These are phyloP conservation scores for Rallus crepitans DNA, from an alignment of 2,797 vertebrate genomes.

Conservation along the genomic window DNA sequence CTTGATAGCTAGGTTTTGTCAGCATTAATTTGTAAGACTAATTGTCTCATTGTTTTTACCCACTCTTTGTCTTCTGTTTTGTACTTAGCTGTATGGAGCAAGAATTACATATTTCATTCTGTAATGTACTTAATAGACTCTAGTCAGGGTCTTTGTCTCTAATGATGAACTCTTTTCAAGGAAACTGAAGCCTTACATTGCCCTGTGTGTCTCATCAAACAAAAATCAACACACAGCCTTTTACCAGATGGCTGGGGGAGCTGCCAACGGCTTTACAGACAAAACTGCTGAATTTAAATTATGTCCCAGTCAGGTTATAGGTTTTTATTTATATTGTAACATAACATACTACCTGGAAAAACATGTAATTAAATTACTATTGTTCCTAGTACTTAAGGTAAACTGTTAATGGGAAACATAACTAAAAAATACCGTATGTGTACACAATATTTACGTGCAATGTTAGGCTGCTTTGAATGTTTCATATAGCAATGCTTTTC, in stretches of 20 bases:
- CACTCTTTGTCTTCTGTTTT: background rate
- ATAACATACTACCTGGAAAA: background rate
- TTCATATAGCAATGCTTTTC: background rate
- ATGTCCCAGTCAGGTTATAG: background rate
- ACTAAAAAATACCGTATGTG: background rate
- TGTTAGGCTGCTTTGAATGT: background rate
- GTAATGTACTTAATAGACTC: background rate
- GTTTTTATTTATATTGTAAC: background rate
- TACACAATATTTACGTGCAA: background rate
- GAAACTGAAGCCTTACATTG: background rate
- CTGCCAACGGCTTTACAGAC: background rate
- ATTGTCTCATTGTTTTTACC: background rate
- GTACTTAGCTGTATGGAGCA: background rate
- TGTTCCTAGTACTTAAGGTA: background rate
- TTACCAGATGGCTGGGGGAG: rapidly evolving
- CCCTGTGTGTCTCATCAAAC: background rate
- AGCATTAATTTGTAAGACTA: background rate
- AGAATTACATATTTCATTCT: background rate
- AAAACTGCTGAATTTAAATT: background rate
- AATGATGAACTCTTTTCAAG: background rate
- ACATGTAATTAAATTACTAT: background rate
- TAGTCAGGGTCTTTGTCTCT: background rate
- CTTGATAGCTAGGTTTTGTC: background rate
- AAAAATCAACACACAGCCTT: background rate
- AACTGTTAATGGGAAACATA: background rate